These are phyloP conservation scores for Loris lydekkerianus DNA, from an alignment of 2,797 vertebrate genomes.

Conservation along the genomic window DNA sequence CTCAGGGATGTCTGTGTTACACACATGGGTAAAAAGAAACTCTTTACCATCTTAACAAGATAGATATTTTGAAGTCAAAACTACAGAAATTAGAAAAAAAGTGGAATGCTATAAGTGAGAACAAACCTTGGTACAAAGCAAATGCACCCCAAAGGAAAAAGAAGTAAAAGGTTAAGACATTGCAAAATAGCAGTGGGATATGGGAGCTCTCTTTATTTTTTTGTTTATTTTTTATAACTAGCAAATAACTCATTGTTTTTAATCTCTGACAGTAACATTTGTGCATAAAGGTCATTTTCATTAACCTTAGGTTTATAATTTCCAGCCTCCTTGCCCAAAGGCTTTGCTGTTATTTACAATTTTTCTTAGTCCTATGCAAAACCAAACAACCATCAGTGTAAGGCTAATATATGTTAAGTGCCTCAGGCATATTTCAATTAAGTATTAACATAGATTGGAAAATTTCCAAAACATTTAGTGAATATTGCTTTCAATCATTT, in stretches of 20 bases:
- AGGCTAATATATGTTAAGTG: conserved; percentile 84
- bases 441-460: conserved; percentile 82
- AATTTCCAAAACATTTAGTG: conserved; percentile 84
- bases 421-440: conserved; percentile 83
- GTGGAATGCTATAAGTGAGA: background rate
- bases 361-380: conserved; percentile 83
- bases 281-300: conserved; percentile 82
- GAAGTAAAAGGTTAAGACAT: conserved; percentile 58
- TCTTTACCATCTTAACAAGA: background rate
- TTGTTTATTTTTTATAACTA: conserved; percentile 79
- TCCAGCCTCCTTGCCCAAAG: conserved; percentile 74
- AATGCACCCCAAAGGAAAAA: background rate
- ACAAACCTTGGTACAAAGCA: conserved; percentile 5
- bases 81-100: conserved; percentile 20
- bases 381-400: conserved; percentile 80
- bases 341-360: conserved; percentile 82
- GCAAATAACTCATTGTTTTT: conserved; percentile 76
- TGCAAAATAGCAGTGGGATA: conserved; percentile 46
- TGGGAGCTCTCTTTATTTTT: conserved; percentile 3
- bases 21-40: background rate
- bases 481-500: conserved; percentile 84
- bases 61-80: conserved; percentile 45
- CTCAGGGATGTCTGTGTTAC: background rate
- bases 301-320: conserved; percentile 79
- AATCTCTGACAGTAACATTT: conserved; percentile 74